Evolutionary conservation across 2,113 vertebrate species (phyloP), one percentile per base, ranked within the genome.

Genomic region (Ifrita kowaldi): DNA sequence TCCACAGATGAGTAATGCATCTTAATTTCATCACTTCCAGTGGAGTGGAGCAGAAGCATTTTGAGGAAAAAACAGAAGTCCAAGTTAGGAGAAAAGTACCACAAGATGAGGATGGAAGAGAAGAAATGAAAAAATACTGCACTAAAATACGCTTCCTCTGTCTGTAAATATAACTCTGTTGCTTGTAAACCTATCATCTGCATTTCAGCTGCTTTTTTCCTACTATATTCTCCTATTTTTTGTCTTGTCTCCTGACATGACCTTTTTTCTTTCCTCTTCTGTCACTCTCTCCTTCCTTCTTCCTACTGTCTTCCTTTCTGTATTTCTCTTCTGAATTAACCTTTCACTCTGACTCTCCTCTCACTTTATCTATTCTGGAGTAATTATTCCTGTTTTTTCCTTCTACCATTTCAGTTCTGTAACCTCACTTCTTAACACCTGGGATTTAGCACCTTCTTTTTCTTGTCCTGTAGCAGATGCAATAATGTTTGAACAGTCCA

Each of bases 171-270:
- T 46, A 97, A 84, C 84, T 49, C 35, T 33, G 11, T 23, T 91
- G 41, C n/a, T 75, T 91, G 50, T 52, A 94, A 95, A 87, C 87
- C 89, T 87, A 84, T 76, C 89, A 92, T 93, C 87, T 91, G 24
- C 52, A 73, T 28, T 78, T 60, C 63, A 86, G 70, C 55, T 92
- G 59, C 23, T 59, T 16, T 90, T 84, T 73, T 56, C 33, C 49
- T 41, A 64, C 27, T 17, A 85, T 59, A 53, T 82, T 89, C 26
- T 92, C 80, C 57, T 87, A 56, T 59, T 89, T 95, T 95, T 47
- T 73, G 13, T 63, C 56, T 41, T 37, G 30, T 49, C 52, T 71
- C n/a, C 70, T 75, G 9, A 76, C 57, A 87, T 6, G 26, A 75
- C 56, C 56, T 64, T 81, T 70, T 68, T 71, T 87, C 82, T 84